These are phyloP conservation scores for Hypolimnas misippus DNA, from an alignment of 2,888 invertebrate species.

Conservation along the genomic window DNA sequence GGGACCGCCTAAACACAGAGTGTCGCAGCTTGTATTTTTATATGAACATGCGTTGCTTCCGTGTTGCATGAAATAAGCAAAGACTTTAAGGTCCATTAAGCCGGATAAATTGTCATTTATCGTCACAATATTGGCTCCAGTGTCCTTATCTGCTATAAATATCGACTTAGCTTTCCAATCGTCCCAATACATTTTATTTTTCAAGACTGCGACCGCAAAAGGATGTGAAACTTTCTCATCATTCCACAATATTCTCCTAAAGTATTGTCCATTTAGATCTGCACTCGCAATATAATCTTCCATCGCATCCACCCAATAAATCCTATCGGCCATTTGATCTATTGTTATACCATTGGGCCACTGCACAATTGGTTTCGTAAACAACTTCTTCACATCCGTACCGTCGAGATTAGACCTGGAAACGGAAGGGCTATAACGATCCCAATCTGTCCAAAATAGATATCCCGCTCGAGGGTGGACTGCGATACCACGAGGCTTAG, in stretches of 20 bases:
- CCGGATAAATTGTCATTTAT: slow-evolving; percentile 86
- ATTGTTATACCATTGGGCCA: slow-evolving; percentile 96
- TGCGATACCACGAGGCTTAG: slow-evolving; percentile 91
- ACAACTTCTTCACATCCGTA: slow-evolving; percentile 85
- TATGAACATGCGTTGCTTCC: slow-evolving; percentile 89
- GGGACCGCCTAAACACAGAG: slow-evolving; percentile 91
- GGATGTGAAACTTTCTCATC: slow-evolving; percentile 90
- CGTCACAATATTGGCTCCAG: slow-evolving; percentile 85
- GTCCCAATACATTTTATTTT: slow-evolving; percentile 94
- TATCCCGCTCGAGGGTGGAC: slow-evolving; percentile 92
- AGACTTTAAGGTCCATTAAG: slow-evolving; percentile 92
- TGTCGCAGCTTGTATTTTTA: slow-evolving; percentile 85
- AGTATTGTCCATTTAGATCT: slow-evolving; percentile 87
- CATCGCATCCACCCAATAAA: slow-evolving; percentile 95
- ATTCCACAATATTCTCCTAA: slow-evolving; percentile 86
- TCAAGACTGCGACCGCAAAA: slow-evolving; percentile 93
- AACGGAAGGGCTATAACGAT: slow-evolving; percentile 89
- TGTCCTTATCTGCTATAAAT: slow-evolving; percentile 91
- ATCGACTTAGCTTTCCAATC: slow-evolving; percentile 93
- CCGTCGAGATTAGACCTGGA: slow-evolving; percentile 93
- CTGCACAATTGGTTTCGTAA: slow-evolving; percentile 86
- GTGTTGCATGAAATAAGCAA: slow-evolving; percentile 89
- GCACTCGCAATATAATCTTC: slow-evolving; percentile 92
- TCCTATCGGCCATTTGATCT: slow-evolving; percentile 90
- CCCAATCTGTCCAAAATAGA: slow-evolving; percentile 95